phyloP scores from a whole-genome alignment of 2,888 invertebrate species.

The Eucera pruinosa region DNA sequence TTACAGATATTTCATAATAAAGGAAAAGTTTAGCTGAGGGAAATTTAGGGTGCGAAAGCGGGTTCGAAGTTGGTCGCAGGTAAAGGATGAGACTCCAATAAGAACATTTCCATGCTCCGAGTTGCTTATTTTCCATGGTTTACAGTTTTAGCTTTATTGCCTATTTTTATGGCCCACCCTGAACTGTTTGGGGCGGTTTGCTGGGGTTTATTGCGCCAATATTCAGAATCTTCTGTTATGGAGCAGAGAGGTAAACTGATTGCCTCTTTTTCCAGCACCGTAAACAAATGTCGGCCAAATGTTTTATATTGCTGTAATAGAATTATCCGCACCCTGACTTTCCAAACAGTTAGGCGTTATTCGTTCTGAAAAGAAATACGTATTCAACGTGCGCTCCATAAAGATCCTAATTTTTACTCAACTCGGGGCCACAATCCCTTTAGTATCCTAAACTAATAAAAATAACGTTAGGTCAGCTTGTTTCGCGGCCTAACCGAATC shows the following conservation, averaged over 20 bases:
- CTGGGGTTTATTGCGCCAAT: constrained; percentile 4
- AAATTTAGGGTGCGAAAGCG: not conserved
- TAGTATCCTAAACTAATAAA: too few relatives aligned
- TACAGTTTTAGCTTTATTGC: not conserved
- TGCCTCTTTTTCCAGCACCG: not conserved
- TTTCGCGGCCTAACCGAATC: too few relatives aligned
- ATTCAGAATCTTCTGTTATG: not conserved
- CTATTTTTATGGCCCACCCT: not conserved
- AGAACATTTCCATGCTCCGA: not conserved
- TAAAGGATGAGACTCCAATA: not conserved
- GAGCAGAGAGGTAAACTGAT: too few relatives aligned
- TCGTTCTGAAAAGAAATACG: too few relatives aligned
- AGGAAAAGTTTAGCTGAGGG: too few relatives aligned
- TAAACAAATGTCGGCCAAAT: not conserved
- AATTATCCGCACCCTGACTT: not conserved
- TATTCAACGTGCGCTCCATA: too few relatives aligned
- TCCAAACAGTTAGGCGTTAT: too few relatives aligned
- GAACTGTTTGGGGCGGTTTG: not conserved
- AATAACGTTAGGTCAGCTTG: too few relatives aligned
- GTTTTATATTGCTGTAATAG: not conserved
- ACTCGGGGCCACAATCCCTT: too few relatives aligned
- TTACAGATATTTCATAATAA: not conserved
- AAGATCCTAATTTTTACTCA: too few relatives aligned
- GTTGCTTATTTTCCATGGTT: not conserved
- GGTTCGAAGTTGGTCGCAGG: not conserved